Base-by-base conservation (phyloP, 2,797 vertebrate genomes). In the Austrolebias charrua region DNA sequence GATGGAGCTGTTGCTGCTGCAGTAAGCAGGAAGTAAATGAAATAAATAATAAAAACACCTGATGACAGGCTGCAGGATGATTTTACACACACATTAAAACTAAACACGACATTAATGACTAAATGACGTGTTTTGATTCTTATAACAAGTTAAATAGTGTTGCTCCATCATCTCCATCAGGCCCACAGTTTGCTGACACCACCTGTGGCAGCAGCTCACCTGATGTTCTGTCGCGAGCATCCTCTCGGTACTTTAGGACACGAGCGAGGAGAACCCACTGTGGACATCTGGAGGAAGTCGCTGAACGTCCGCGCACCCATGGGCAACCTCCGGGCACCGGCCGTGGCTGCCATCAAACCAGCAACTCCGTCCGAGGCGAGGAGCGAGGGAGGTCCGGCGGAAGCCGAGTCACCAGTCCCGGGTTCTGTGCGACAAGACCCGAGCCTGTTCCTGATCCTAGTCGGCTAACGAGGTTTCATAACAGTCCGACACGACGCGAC, bases 241-340 rank as follows among this genome's bases (percentile, higher is more conserved):
- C 83, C 83, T 79, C 89, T 87, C 4, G 71, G 28, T 28, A 77
- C 64, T n/a, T 83, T 10, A 4, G 79, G 80, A 56, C 82, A 73
- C 0, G 78, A 69, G 11, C 89, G 89, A 54, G 88, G 80, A 20
- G 85, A 87, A 52, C 92, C 89, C 69, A 89, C 81, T 0, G 90
- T 72, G 82, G 91, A 88, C 19, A 93, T 74, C 79, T 93, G 91
- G 28, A 93, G 86, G 28, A 88, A 85, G 83, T 94, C 91, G 50
- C 92, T 90, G 67, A 94, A 69, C 11, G 93, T 92, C 82, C 92
- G 82, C 72, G 91, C 90, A 58, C 92, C 93, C 77, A 93, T 91
- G 0, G 93, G 91, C 67, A 94, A 75, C 78, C 94, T 76, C 66
- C 93, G 87, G 62, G 89, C 89, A 24, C 79, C 20, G 48, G 89